Evolutionary conservation across 2,888 invertebrate species (phyloP), one percentile per base, ranked within the genome.

Genomic region (Mythimna loreyi): DNA sequence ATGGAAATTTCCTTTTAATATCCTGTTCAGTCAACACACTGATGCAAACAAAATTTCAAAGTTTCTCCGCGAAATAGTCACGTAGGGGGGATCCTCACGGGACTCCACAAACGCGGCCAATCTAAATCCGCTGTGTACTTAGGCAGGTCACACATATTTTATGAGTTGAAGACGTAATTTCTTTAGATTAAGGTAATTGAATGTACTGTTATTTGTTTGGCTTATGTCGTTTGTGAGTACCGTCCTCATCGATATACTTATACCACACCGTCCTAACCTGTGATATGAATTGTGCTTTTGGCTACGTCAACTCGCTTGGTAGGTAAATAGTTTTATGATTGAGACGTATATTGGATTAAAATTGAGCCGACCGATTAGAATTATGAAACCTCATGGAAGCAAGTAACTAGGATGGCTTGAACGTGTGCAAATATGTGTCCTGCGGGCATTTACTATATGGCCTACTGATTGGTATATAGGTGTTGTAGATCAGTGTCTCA

Each of bases 11-110:
- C 68, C 53, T 52, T 78, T 81, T 84, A 81, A 83, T 85, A 78
- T 72, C 62, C 52, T 59, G 57, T 72, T 73, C 57, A 69, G 78
- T 78, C 82, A 83, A 84, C 81, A 84, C 58, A 71, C 53, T 53
- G 49, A 55, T 40, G 58, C 67, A 67, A 86, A 85, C 81, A 82
- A 82, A 79, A 81, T 79, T 76, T 74, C 76, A 80, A 87, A 85
- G 73, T 86, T 85, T 57, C 56, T 25, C 57, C 60, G 57, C 72
- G 74, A 73, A 71, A 82, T 73, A 72, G 82, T 83, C 86, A 85
- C 83, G 84, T 81, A 75, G 75, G 71, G 19, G 59, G 60, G 63
- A 63, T 53, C 28, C 63, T 71, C 80, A 62, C 61, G 79, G 75
- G 76, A 64, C 28, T 78, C 59, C 4, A 56, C 71, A 78, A 81